Base-by-base conservation (phyloP, 2,113 vertebrate genomes). In the Callipepla californica region DNA sequence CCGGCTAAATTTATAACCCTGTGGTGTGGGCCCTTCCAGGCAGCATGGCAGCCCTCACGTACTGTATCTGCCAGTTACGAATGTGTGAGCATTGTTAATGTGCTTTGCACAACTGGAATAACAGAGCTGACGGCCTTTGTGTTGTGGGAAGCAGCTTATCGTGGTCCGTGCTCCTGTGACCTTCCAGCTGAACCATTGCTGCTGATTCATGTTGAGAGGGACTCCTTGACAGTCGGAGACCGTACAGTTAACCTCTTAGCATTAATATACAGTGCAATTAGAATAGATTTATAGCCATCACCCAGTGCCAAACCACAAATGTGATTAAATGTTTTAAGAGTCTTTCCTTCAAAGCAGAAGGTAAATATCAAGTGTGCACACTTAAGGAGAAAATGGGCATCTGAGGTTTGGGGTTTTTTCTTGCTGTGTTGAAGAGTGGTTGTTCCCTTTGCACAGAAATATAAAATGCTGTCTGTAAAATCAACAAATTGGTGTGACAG, bases 291-390 rank as follows among this genome's bases (percentile, higher is more conserved):
- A 92, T 85, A 91, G 92, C 95, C 78, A 20, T 67, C 4, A 3
- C 59, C n/a, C 55, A 51, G 14, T 92, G 94, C 94, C 97, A 97
- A 80, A 77, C 90, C 87, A 58, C 94, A 95, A 77, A 84, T 89
- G 91, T 85, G 92, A 95, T 94, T 80, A 95, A 93, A 95, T 93
- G 85, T 93, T 95, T 96, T 90, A 78, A 61, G 92, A 89, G 85
- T 70, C 73, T 96, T 96, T 83, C 87, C 73, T 95, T 95, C 89
- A 96, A 93, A 97, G 84, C 66, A 81, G 91, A 73, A 93, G 82
- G 76, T 94, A 95, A 79, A 68, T 80, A 81, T 4, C 0, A 85
- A 74, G 32, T 70, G 13, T 58, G 44, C 22, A 42, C 36, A 23
- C 32, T 89, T 87, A 48, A 80, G 72, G 38, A 87, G 51, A 51